Conservation (phyloP, 2,888 invertebrate species). For the Boloria selene region DNA sequence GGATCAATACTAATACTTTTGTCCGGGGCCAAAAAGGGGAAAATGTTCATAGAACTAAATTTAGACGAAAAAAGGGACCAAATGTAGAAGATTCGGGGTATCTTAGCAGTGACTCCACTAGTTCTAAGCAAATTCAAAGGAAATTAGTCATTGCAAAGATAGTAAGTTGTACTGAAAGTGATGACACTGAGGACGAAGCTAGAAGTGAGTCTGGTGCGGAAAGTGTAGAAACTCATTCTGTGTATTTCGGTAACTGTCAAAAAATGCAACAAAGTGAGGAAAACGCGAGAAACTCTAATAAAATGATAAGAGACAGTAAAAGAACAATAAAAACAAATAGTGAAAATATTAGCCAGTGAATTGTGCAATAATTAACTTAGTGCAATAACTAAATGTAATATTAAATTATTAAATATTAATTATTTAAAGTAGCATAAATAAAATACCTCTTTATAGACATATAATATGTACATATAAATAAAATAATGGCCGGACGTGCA, state of each 20-base stretch:
- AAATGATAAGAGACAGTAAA: conserved; percentile 40
- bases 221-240: conserved; percentile 93
- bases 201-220: conserved; percentile 94
- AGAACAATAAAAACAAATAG: conserved; percentile 38
- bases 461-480: conserved; percentile 22
- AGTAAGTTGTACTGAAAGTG: conserved; percentile 87
- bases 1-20: conserved; percentile 69
- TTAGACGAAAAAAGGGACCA: conserved; percentile 64
- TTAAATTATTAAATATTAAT: conserved; percentile 2
- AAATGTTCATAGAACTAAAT: conserved; percentile 52
- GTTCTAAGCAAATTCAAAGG: conserved; percentile 74
- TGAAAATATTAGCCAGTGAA: conserved; percentile 30
- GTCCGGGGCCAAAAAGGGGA: conserved; percentile 61
- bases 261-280: conserved; percentile 64
- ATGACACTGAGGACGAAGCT: conserved; percentile 90
- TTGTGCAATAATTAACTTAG: conserved; percentile 54
- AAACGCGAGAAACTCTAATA: conserved; percentile 42
- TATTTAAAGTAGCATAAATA: conserved; percentile 19
- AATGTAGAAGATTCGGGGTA: conserved; percentile 90
- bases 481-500: conserved; percentile 76
- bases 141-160: conserved; percentile 76
- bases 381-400: conserved; percentile 55
- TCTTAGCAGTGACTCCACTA: conserved; percentile 90
- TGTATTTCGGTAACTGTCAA: conserved; percentile 89
- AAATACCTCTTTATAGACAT: conserved; percentile 27